These are phyloP conservation scores for Fissipunctia ypsillon DNA, from an alignment of 2,888 invertebrate species.

Conservation along the genomic window DNA sequence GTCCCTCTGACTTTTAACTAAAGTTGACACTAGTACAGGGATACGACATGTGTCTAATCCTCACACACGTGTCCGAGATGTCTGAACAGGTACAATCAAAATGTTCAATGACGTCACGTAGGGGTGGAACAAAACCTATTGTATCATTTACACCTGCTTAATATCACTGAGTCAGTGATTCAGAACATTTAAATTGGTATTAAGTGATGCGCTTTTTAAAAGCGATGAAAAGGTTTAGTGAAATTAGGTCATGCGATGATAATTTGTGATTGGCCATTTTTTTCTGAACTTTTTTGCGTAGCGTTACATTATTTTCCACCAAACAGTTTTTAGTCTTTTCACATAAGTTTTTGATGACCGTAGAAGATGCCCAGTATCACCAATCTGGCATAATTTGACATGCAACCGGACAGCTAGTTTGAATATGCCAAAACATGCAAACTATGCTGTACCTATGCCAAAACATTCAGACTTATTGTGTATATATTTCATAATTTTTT, in stretches of 20 bases:
- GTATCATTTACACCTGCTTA: conserved; percentile 55
- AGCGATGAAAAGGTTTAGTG: conserved; percentile 14
- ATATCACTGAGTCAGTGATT: conserved; percentile 58
- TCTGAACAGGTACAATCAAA: conserved; percentile 41
- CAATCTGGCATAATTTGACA: background rate
- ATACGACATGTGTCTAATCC: conserved; percentile 58
- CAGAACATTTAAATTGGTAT: conserved; percentile 66
- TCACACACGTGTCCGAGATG: conserved; percentile 50
- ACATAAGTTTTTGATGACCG: background rate
- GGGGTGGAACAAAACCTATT: conserved; percentile 48
- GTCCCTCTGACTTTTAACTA: background rate
- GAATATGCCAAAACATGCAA: too few relatives aligned
- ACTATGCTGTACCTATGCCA: too few relatives aligned
- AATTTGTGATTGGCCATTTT: conserved; percentile 25
- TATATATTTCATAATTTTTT: too few relatives aligned
- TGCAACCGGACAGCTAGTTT: too few relatives aligned
- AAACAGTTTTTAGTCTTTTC: background rate
- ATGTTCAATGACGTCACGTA: conserved; percentile 21
- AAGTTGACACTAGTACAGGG: conserved; percentile 9
- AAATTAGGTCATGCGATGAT: background rate
- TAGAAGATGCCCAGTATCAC: background rate
- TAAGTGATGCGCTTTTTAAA: conserved; percentile 70
- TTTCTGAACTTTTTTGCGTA: fast-evolving
- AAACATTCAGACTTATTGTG: too few relatives aligned
- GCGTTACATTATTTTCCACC: background rate